Evolutionary conservation across 2,113 vertebrate species (phyloP).

Genomic region (Myiagra hebetior): DNA sequence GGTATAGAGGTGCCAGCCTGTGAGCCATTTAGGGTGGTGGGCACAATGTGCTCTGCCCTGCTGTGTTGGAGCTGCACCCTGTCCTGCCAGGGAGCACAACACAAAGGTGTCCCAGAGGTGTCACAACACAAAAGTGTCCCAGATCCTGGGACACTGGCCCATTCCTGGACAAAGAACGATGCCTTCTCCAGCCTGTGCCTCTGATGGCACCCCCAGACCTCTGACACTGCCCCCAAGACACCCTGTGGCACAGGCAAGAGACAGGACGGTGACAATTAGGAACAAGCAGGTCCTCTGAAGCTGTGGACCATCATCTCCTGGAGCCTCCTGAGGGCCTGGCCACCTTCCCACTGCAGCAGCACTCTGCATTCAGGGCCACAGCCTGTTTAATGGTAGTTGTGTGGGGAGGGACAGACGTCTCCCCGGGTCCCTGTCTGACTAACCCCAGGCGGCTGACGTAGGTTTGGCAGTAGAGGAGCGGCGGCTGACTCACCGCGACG

Average conservation of each 20-base stretch:
- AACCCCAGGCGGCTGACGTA: not conserved
- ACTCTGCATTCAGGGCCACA: not conserved
- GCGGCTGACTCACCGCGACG: not conserved
- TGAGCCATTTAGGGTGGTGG: rapidly evolving
- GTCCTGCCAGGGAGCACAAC: not conserved
- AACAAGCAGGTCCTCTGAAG: not conserved
- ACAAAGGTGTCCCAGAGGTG: not conserved
- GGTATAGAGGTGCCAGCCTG: not conserved
- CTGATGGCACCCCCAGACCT: rapidly evolving
- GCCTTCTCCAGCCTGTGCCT: rapidly evolving
- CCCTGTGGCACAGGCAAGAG: not conserved
- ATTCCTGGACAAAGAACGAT: not conserved
- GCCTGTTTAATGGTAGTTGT: not conserved
- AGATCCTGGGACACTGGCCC: not conserved
- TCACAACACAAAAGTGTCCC: not conserved
- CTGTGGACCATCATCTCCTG: not conserved
- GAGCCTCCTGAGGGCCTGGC: not conserved
- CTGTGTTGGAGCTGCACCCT: not conserved
- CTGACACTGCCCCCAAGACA: not conserved
- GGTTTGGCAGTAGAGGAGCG: not conserved
- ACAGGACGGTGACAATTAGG: not conserved
- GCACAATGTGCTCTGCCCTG: not conserved
- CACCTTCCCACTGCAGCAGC: not conserved
- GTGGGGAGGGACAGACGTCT: not conserved
- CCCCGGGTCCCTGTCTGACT: not conserved